A percentile compares a stretch with the other conserved stretches of the same genome.
Evolutionary conservation across 2,113 vertebrate genomes (phyloP).

Genomic region (Polyodon spathula): DNA sequence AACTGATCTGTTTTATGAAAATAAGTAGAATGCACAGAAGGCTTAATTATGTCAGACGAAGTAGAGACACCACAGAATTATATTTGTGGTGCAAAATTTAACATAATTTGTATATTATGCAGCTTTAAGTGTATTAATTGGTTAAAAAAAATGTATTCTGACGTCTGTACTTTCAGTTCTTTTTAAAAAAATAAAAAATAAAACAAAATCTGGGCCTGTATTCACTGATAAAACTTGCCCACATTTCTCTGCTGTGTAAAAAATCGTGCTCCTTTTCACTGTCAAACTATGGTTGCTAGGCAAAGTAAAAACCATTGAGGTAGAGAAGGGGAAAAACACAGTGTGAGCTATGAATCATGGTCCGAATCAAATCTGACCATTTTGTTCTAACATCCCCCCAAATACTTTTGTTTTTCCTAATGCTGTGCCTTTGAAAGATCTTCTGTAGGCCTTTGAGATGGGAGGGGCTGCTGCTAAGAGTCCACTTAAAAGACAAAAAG

Average conservation of each 20-base stretch:
- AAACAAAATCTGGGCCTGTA: constrained; percentile 7
- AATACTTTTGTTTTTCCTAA: constrained; percentile 60
- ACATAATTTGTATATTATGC: no score
- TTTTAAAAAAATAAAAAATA: no score
- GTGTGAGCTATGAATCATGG: constrained; percentile 66
- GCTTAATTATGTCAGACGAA: no score
- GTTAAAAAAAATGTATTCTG: background rate
- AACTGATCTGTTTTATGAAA: no score
- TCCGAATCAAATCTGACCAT: constrained; percentile 52
- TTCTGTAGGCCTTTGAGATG: constrained; percentile 58
- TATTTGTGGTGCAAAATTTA: no score
- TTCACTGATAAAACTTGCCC: constrained; percentile 45
- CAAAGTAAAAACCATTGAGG: constrained; percentile 31
- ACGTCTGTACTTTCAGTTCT: no score
- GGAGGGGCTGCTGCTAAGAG: constrained; percentile 58
- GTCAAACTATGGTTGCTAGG: constrained; percentile 58
- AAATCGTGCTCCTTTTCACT: constrained; percentile 43
- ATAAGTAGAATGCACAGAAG: no score
- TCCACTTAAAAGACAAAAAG: constrained; percentile 74
- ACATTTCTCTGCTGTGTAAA: constrained; percentile 39
- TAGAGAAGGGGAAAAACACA: constrained; percentile 44
- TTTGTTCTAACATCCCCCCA: constrained; percentile 45
- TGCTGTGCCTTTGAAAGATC: constrained; percentile 57
- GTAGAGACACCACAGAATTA: no score
- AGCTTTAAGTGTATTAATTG: background rate